Evolutionary conservation across 2,113 vertebrate species (phyloP).

Genomic region (Excalfactoria chinensis): DNA sequence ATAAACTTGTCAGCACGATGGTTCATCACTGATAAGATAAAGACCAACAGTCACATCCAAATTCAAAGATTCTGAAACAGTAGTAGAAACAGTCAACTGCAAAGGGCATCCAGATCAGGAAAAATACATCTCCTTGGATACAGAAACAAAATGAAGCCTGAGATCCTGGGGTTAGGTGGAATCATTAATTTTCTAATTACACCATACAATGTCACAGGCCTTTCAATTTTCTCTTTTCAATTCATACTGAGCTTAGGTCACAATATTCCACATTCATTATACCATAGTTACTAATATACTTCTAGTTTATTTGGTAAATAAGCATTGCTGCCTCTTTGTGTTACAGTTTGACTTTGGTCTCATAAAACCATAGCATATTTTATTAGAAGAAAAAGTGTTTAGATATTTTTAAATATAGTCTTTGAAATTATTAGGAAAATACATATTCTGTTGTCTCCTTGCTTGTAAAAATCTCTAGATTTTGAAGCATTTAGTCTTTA

Average conservation of each 20-base stretch:
- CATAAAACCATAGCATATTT: neutral
- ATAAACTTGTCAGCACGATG: neutral
- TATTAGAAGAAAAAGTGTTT: neutral
- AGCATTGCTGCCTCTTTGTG: neutral
- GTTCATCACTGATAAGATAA: neutral
- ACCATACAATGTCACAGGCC: neutral
- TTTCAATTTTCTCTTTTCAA: neutral
- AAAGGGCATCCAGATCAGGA: constrained; percentile 11
- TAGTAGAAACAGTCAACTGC: neutral
- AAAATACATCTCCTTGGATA: constrained; percentile 13
- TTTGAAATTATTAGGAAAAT: neutral
- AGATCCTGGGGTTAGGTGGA: neutral
- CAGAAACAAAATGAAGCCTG: neutral
- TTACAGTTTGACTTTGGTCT: neutral
- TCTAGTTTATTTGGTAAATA: neutral
- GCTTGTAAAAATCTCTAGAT: neutral
- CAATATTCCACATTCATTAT: neutral
- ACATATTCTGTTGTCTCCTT: neutral
- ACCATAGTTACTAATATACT: neutral
- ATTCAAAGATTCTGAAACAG: neutral
- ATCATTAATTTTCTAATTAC: neutral
- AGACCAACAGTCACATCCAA: neutral
- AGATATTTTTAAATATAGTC: neutral
- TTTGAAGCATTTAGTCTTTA: neutral
- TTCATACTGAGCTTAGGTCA: neutral